A percentile compares a stretch with the other conserved stretches of the same genome.
Evolutionary conservation across 2,797 vertebrate genomes (phyloP).

Genomic region (Cuculus canorus): DNA sequence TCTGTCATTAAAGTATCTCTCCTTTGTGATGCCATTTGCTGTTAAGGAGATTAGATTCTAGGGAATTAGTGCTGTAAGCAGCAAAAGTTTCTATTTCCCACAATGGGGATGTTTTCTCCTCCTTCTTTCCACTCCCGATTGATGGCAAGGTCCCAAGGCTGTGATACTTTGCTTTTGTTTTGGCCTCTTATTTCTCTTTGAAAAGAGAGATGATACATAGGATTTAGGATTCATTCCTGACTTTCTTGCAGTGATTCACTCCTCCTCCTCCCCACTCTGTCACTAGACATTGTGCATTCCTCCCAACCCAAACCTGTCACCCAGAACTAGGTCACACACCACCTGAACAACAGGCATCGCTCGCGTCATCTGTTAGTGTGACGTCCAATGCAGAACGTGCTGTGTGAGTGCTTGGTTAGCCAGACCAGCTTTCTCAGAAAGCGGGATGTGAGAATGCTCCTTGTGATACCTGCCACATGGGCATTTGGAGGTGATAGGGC

Average conservation of each 20-base stretch:
- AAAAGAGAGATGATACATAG: neutral
- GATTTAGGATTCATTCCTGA: neutral
- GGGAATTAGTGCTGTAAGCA: neutral
- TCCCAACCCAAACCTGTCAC: neutral
- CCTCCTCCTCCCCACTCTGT: neutral
- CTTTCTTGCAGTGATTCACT: neutral
- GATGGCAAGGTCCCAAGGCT: neutral
- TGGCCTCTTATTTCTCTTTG: neutral
- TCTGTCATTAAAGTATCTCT: neutral
- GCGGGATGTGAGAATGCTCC: neutral
- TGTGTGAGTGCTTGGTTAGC: rapidly evolving
- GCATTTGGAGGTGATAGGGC: neutral
- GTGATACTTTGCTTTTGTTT: neutral
- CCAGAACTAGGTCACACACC: constrained; percentile 11
- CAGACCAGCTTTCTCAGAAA: neutral
- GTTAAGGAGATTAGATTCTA: neutral
- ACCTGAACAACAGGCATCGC: neutral
- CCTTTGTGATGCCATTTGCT: neutral
- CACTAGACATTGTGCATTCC: neutral
- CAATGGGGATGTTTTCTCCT: neutral
- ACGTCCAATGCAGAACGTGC: rapidly evolving
- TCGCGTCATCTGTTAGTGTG: neutral
- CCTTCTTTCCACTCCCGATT: neutral
- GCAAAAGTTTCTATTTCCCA: neutral
- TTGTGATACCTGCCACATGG: neutral